Evolutionary conservation across 2,113 vertebrate species (phyloP).

Genomic region (Sardina pilchardus): DNA sequence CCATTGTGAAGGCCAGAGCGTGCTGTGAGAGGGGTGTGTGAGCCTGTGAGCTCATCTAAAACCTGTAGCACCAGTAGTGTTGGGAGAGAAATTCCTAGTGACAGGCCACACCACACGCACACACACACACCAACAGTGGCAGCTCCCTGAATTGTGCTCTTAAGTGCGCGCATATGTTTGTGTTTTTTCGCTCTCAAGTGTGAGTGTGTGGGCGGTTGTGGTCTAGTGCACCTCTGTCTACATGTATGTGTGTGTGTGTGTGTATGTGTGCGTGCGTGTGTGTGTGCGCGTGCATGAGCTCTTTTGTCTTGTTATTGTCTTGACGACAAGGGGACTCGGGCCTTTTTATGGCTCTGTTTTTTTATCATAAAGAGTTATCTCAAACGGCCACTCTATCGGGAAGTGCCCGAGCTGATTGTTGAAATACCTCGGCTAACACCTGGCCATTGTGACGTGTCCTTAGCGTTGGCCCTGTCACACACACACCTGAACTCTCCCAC

Average conservation of each 20-base stretch:
- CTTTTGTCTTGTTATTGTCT: too few relatives aligned
- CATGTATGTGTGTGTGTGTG: not conserved
- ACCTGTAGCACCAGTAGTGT: not conserved
- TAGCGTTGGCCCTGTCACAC: not conserved
- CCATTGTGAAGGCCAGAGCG: not conserved
- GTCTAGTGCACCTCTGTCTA: not conserved
- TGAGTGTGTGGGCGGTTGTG: not conserved
- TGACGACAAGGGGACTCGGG: not conserved
- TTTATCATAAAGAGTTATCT: not conserved
- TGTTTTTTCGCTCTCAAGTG: not conserved
- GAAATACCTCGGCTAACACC: not conserved
- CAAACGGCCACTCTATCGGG: not conserved
- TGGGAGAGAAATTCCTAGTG: not conserved
- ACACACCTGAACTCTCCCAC: slow-evolving; percentile 9
- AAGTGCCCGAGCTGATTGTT: not conserved
- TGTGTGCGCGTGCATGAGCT: not conserved
- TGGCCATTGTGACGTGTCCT: not conserved
- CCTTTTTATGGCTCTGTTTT: not conserved
- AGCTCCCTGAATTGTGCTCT: not conserved
- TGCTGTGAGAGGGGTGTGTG: not conserved
- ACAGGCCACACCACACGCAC: not conserved
- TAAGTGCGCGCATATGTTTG: not conserved
- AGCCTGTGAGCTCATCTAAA: not conserved
- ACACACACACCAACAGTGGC: not conserved
- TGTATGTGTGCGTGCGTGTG: not conserved